Conservation (phyloP, 2,888 invertebrate species). For the Hypsopygia costalis region DNA sequence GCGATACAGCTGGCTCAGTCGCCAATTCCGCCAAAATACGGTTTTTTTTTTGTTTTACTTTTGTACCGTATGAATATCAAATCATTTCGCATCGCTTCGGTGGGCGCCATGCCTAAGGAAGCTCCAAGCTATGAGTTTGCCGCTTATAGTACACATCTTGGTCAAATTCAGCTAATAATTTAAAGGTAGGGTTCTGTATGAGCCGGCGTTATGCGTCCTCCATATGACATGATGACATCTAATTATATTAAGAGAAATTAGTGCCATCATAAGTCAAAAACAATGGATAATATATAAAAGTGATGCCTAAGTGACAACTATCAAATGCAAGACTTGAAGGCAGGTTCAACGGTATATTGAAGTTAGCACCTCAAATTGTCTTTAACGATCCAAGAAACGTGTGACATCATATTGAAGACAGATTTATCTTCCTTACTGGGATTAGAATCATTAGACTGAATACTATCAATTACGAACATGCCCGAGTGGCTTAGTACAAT, state of each 20-base stretch:
- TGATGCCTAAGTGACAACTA: background rate
- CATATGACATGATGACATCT: background rate
- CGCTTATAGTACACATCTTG: conserved; percentile 4
- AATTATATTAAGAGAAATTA: background rate
- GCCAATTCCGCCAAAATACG: too few relatives aligned
- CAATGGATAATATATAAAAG: too few relatives aligned
- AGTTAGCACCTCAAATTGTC: conserved; percentile 24
- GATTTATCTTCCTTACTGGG: background rate
- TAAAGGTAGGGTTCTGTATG: conserved; percentile 7
- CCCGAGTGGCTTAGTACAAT: conserved; percentile 36
- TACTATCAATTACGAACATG: conserved; percentile 31
- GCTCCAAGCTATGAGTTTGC: background rate
- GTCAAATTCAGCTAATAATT: conserved; percentile 6
- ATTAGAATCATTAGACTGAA: conserved; percentile 12
- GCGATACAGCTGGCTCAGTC: too few relatives aligned
- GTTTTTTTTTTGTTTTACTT: too few relatives aligned
- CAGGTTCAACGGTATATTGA: background rate
- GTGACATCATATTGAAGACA: conserved; percentile 9
- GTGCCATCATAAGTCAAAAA: background rate
- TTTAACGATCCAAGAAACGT: background rate
- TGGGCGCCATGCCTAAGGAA: too few relatives aligned
- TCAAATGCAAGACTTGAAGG: conserved; percentile 2
- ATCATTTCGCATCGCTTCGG: too few relatives aligned
- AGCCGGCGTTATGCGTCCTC: conserved; percentile 1
- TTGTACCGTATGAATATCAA: too few relatives aligned